Conservation (phyloP, 1,140 invertebrate species). For the Anagrus nilaparvatae region DNA sequence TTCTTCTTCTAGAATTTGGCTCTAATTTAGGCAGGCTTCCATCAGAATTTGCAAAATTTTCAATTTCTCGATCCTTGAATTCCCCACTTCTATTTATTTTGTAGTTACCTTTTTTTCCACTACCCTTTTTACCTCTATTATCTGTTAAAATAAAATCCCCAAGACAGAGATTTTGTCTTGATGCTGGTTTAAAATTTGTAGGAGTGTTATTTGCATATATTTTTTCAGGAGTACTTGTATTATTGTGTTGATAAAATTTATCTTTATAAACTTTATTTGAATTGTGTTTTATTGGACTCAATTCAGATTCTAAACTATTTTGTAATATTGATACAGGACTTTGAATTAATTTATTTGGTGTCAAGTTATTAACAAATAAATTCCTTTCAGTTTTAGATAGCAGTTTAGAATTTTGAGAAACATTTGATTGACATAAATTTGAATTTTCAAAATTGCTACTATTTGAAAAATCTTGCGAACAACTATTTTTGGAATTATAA, state of each 20-base stretch:
- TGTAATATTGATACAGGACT: conserved; percentile 21
- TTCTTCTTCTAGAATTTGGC: conserved; percentile 20
- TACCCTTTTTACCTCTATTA: conserved; percentile 17
- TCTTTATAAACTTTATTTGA: conserved; percentile 13
- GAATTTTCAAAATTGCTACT: conserved; percentile 4
- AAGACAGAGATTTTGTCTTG: conserved; percentile 22
- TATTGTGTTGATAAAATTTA: conserved; percentile 13
- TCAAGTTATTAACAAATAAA: conserved; percentile 5
- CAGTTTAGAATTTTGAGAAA: conserved; percentile 14
- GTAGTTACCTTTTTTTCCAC: conserved; percentile 13
- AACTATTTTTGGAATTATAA: conserved; percentile 10
- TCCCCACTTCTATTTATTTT: conserved; percentile 7
- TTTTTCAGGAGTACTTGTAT: conserved; percentile 13
- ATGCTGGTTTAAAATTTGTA: conserved; percentile 19
- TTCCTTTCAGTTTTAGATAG: conserved; percentile 2
- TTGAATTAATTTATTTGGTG: conserved; percentile 6
- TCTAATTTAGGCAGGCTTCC: conserved; percentile 19
- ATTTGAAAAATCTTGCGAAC: conserved; percentile 5
- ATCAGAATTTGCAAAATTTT: conserved; percentile 9
- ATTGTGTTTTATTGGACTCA: conserved; percentile 18
- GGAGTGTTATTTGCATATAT: conserved; percentile 10
- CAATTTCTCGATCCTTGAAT: conserved; percentile 3
- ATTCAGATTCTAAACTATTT: conserved; percentile 10
- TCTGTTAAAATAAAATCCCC: conserved; percentile 25
- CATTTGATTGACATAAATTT: conserved; percentile 13